A percentile compares a stretch with the other conserved stretches of the same genome.
These are phyloP conservation scores for Philaethria dido DNA, from an alignment of 2,888 invertebrate genomes.

Conservation along the genomic window DNA sequence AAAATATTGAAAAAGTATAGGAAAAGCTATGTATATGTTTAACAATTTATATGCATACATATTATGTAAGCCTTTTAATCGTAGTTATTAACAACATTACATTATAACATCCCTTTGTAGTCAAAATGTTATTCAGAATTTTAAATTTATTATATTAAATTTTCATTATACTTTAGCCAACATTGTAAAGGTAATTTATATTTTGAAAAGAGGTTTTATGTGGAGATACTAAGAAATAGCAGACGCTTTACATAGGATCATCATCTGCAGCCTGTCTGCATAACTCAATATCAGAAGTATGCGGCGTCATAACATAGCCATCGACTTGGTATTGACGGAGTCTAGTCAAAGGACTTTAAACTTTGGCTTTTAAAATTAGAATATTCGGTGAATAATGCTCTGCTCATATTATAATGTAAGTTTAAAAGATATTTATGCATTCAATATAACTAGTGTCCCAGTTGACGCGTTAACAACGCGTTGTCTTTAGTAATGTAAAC, in stretches of 20 bases:
- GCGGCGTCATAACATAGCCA: conserved; percentile 54
- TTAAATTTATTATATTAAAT: too few species aligned
- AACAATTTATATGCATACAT: background rate
- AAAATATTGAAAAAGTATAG: background rate
- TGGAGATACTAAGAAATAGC: conserved; percentile 50
- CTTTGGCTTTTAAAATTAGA: conserved; percentile 19
- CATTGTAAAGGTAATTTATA: background rate
- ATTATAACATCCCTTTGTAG: background rate
- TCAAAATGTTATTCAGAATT: background rate
- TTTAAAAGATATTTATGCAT: background rate
- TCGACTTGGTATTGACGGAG: conserved; percentile 40
- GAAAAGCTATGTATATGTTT: background rate
- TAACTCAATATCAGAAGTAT: conserved; percentile 80
- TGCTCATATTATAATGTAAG: conserved; percentile 2
- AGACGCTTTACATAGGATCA: conserved; percentile 59
- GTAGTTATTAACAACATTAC: background rate
- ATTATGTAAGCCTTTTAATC: background rate
- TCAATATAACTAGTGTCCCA: too few species aligned
- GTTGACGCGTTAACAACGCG: too few species aligned
- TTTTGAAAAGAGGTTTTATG: conserved; percentile 34
- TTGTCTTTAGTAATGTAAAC: too few species aligned
- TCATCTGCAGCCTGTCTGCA: conserved; percentile 66
- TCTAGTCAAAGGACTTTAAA: conserved; percentile 37
- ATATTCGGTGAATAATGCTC: background rate
- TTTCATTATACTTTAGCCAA: background rate